phyloP scores from a whole-genome alignment of 2,888 invertebrate genomes.

The Pomacea canaliculata region DNA sequence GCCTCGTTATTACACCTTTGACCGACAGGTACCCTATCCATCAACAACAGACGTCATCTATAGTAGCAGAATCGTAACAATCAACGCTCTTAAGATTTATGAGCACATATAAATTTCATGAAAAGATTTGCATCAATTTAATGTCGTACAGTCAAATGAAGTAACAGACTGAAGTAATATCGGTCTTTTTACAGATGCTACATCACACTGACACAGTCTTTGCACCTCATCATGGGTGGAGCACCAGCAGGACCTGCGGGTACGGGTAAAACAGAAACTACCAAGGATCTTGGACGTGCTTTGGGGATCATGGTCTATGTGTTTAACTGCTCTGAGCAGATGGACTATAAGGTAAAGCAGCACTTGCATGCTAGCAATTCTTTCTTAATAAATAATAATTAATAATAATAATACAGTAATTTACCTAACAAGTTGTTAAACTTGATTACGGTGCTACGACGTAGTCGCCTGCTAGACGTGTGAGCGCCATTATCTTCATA shows the following conservation, averaged over 20 bases:
- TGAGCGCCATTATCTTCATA: too few relatives aligned
- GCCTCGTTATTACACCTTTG: conserved; percentile 93
- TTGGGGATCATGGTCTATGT: conserved; percentile 97
- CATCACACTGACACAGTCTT: conserved; percentile 92
- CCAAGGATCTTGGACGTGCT: conserved; percentile 94
- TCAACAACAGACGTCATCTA: too few relatives aligned
- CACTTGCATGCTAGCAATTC: too few relatives aligned
- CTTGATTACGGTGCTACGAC: too few relatives aligned
- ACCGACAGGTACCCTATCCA: conserved; percentile 77
- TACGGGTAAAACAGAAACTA: conserved; percentile 97
- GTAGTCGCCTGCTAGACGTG: too few relatives aligned
- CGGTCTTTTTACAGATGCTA: conserved; percentile 78
- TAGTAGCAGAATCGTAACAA: too few relatives aligned
- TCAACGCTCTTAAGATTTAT: too few relatives aligned
- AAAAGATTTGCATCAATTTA: conserved; percentile 83
- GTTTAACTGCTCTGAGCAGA: conserved; percentile 98
- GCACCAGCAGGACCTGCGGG: conserved; percentile 91
- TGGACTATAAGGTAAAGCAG: conserved; percentile 88
- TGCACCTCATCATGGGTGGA: conserved; percentile 96
- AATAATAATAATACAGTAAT: too few relatives aligned
- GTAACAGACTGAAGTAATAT: conserved; percentile 78
- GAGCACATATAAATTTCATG: too few relatives aligned
- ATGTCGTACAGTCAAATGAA: conserved; percentile 93
- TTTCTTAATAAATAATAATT: too few relatives aligned
- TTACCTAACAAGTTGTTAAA: too few relatives aligned